phyloP scores from a whole-genome alignment of 2,888 invertebrate genomes.

The Tinea semifulvella region DNA sequence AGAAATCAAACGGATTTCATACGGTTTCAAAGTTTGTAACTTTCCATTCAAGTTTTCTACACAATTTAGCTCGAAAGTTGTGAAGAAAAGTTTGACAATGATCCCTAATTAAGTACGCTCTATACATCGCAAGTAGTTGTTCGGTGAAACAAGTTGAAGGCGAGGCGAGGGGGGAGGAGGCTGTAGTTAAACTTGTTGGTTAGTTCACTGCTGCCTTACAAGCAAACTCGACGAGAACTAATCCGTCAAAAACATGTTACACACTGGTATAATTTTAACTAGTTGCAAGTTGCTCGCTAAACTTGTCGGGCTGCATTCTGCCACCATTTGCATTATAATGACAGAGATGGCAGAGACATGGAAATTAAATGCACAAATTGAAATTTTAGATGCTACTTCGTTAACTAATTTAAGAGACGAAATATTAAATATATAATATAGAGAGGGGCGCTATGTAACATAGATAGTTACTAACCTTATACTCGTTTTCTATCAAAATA shows the following conservation, averaged over 20 bases:
- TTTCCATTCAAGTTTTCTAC: background rate
- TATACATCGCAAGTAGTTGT: background rate
- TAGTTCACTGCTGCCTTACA: conserved; percentile 13
- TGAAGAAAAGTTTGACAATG: background rate
- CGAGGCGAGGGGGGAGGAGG: conserved; percentile 12
- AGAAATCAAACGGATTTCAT: background rate
- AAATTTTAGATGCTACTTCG: too few species aligned
- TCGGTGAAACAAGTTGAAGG: conserved; percentile 8
- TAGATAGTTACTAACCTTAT: too few species aligned
- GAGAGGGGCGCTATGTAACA: too few species aligned
- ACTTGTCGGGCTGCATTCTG: conserved; percentile 3
- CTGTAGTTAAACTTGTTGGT: conserved; percentile 13
- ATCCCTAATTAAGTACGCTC: conserved; percentile 13
- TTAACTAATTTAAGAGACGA: too few species aligned
- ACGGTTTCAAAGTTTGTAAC: background rate
- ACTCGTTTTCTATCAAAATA: too few species aligned
- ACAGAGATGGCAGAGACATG: background rate
- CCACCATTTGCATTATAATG: conserved; percentile 1
- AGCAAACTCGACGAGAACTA: conserved; percentile 27
- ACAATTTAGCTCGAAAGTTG: too few species aligned
- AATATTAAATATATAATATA: too few species aligned
- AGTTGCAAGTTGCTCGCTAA: conserved; percentile 9
- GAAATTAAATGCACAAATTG: too few species aligned
- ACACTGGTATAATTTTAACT: conserved; percentile 18
- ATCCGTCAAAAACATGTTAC: conserved; percentile 47